Evolutionary conservation across 2,797 vertebrate genomes (phyloP).

Genomic region (Acrossocheilus fasciatus): DNA sequence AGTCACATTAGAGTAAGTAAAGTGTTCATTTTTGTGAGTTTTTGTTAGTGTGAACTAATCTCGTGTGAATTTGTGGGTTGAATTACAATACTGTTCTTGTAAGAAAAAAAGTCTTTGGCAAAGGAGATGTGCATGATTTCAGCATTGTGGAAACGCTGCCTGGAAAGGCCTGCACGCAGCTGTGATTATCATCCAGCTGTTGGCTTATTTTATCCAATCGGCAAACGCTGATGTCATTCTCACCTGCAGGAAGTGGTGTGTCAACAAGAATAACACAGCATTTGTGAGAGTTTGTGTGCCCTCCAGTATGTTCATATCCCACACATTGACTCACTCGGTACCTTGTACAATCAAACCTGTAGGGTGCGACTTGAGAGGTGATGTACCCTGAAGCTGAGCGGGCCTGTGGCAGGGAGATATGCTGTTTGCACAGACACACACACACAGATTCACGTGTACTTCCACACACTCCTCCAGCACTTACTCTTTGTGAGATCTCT

Average conservation of each 20-base stretch:
- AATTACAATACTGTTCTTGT: background rate
- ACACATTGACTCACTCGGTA: conserved; percentile 16
- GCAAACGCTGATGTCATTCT: conserved; percentile 15
- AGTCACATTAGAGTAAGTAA: background rate
- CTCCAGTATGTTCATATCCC: conserved; percentile 13
- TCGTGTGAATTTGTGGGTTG: background rate
- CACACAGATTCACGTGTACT: background rate
- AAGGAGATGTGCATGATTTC: conserved; percentile 2
- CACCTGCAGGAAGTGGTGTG: conserved; percentile 12
- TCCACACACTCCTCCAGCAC: background rate
- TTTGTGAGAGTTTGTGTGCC: background rate
- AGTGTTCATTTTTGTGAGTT: background rate
- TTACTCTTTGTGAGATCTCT: background rate
- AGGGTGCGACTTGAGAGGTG: conserved; percentile 50
- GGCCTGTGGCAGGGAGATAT: conserved; percentile 65
- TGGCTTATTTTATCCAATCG: conserved; percentile 14
- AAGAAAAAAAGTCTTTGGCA: background rate
- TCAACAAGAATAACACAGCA: conserved; percentile 2
- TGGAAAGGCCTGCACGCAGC: conserved; percentile 9
- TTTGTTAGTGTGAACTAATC: background rate
- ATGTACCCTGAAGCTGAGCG: conserved; percentile 67
- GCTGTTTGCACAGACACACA: conserved; percentile 21
- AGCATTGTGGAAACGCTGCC: background rate
- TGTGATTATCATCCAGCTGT: conserved; percentile 19
- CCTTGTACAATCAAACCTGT: conserved; percentile 43